phyloP scores from a whole-genome alignment of 2,113 vertebrate species.

The Ginglymostoma cirratum region DNA sequence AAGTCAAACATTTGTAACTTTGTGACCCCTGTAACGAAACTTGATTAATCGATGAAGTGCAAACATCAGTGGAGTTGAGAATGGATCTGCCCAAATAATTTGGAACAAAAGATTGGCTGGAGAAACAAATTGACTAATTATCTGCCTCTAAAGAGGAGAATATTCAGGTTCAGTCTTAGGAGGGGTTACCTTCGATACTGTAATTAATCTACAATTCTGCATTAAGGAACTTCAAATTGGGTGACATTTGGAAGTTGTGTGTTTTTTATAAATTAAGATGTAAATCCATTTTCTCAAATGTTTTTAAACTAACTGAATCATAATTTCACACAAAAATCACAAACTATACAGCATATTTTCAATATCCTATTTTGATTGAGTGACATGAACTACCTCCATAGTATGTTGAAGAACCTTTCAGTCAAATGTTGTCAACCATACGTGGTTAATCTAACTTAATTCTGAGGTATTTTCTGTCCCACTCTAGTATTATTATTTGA shows the following conservation, averaged over 20 bases:
- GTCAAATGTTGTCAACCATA: not conserved
- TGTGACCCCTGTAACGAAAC: not conserved
- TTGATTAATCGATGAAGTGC: not conserved
- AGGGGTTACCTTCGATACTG: not conserved
- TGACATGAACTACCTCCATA: not conserved
- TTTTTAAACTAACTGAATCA: not conserved
- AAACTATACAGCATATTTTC: not conserved
- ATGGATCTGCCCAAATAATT: not conserved
- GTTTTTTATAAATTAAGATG: not conserved
- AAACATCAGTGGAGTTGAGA: not conserved
- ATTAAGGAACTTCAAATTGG: not conserved
- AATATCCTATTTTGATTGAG: not conserved
- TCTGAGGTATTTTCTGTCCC: not conserved
- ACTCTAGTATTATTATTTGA: not conserved
- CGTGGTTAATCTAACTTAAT: slow-evolving; percentile 24
- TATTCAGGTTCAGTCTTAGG: not conserved
- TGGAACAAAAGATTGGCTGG: not conserved
- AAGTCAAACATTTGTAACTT: too few species aligned
- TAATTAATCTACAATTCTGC: not conserved
- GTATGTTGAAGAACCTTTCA: not conserved
- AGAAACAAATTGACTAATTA: too few species aligned
- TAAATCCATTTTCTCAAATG: not conserved
- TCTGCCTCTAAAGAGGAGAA: not conserved
- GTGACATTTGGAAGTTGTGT: not conserved
- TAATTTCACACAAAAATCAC: not conserved